These are phyloP conservation scores for Lasioglossum baleicum DNA, from an alignment of 1,140 invertebrate genomes.

Conservation along the genomic window DNA sequence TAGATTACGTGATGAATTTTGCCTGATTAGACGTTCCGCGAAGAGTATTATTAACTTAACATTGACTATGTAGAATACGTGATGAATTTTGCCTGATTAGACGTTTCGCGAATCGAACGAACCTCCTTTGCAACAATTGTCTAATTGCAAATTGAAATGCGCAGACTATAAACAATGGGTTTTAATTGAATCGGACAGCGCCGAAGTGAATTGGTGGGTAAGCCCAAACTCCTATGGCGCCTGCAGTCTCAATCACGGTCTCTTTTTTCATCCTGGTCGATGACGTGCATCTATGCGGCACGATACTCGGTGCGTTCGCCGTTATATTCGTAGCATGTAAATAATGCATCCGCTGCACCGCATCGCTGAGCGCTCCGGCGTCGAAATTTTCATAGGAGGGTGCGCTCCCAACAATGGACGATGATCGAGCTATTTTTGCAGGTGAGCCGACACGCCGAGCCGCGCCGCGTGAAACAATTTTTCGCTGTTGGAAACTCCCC, in stretches of 20 bases:
- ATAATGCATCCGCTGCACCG: constrained; percentile 48
- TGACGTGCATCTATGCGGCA: constrained; percentile 29
- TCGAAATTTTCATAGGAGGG: constrained; percentile 53
- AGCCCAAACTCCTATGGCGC: neutral
- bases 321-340: constrained; percentile 39
- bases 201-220: neutral
- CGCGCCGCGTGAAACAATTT: constrained; percentile 22
- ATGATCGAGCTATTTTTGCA: constrained; percentile 64
- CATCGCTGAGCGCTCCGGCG: constrained; percentile 13
- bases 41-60: neutral
- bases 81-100: neutral
- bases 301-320: constrained; percentile 27
- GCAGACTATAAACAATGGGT: neutral
- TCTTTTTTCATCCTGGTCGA: constrained; percentile 30
- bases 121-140: neutral
- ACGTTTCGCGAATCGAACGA: neutral
- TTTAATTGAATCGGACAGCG: constrained; percentile 20
- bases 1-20: neutral
- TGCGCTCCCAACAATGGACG: constrained; percentile 40
- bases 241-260: constrained; percentile 19
- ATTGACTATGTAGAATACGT: neutral
- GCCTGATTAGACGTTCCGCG: no score
- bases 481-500: constrained; percentile 21
- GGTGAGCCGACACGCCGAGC: constrained; percentile 43
- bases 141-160: neutral